These are phyloP conservation scores for Sisor rabdophorus DNA, from an alignment of 2,113 vertebrate genomes.

Conservation along the genomic window DNA sequence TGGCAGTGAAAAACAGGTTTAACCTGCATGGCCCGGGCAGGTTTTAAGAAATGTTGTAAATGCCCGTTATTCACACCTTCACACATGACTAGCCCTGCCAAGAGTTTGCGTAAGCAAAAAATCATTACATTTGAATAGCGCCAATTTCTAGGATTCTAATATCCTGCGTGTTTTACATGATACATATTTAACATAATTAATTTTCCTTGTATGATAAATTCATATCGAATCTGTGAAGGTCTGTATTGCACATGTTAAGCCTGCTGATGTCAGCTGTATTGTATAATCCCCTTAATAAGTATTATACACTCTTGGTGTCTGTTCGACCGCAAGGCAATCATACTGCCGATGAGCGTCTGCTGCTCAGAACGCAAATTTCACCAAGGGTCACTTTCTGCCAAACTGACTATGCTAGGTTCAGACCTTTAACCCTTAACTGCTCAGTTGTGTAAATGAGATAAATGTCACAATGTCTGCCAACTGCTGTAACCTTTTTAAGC, in stretches of 20 bases:
- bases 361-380: too few species aligned
- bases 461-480: not conserved
- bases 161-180: not conserved
- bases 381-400: too few species aligned
- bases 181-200: not conserved
- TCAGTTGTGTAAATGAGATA: too few species aligned
- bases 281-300: conserved; percentile 41
- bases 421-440: too few species aligned
- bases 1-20: not conserved
- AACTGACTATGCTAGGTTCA: too few species aligned
- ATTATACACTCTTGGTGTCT: conserved; percentile 31
- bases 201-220: not conserved
- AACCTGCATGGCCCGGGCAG: not conserved
- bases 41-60: not conserved
- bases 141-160: not conserved
- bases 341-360: conserved; percentile 16
- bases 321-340: conserved; percentile 16
- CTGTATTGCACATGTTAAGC: not conserved
- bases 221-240: too few species aligned
- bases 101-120: not conserved
- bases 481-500: not conserved
- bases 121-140: not conserved
- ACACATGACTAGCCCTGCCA: not conserved
- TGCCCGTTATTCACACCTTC: not conserved
- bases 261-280: conserved; percentile 32